Base-by-base conservation (phyloP, 2,888 invertebrate species). In the Galeruca laticollis region DNA sequence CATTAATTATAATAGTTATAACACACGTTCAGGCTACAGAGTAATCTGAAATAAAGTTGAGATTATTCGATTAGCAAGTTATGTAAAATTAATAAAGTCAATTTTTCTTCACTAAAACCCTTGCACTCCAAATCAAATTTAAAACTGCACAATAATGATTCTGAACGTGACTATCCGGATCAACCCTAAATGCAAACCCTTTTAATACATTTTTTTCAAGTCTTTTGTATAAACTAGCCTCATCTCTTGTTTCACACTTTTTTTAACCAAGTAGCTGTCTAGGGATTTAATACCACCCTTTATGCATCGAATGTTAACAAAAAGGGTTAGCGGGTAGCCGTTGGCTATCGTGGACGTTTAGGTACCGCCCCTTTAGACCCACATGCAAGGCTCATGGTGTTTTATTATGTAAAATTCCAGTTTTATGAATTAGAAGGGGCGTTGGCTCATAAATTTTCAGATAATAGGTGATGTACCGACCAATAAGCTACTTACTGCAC, bases 391-490 rank as follows among this genome's bases (percentile, higher is more conserved):
- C 69, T 60, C 69, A 57, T 65, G 63, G 52, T 54, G 56, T 51
- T 67, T 73, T 73, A 69, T 73, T 68, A 72, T 73, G 73, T 65
- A 72, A 68, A 73, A 70, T 60, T 20, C 54, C 35, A 56, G 64
- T 57, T 69, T 60, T 57, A 26, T 60, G 60, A 62, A 71, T 54
- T 52, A 43, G 54, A 68, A 35, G 15, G 59, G 73, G 73, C 73
- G 73, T 63, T 33, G 71, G 65, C 20, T 2, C 43, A 51, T 69
- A 71, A 69, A 71, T 73, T 47, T 60, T 64, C 18, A 15, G 18
- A 62, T n/a, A 52, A 52, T 33, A 9, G 18, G 21, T 21, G 20
- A 11, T 11, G 49, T 9, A 61, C 40, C 59, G 52, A 20, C 61
- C 65, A 70, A 61, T 43, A 37, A 60, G 52, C 37, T 52, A 18